A percentile compares a stretch with the other conserved stretches of the same genome.
These are phyloP conservation scores for Parnassius mnemosyne DNA, from an alignment of 2,888 invertebrate species.

Conservation along the genomic window DNA sequence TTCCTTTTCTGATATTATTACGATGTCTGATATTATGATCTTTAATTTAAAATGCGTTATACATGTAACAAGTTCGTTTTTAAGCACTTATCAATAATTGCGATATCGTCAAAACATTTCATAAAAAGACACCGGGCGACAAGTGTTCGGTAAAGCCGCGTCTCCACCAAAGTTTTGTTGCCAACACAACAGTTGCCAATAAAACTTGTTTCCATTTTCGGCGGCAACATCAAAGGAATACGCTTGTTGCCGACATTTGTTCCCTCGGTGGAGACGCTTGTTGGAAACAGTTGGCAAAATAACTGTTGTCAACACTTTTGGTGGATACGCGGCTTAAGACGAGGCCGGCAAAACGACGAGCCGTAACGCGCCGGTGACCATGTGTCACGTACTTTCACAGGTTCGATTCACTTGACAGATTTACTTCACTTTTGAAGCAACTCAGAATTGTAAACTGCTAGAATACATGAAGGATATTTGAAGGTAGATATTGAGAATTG, in stretches of 20 bases:
- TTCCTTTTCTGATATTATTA: too few relatives aligned
- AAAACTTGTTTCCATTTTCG: too few relatives aligned
- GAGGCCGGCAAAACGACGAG: not conserved
- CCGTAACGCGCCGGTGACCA: not conserved
- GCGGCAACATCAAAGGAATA: too few relatives aligned
- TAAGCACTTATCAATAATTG: constrained; percentile 4
- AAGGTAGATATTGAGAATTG: constrained; percentile 7
- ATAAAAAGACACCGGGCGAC: constrained; percentile 1
- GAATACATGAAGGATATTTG: constrained; percentile 12
- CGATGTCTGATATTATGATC: too few relatives aligned
- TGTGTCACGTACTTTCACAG: constrained; percentile 23
- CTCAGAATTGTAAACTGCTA: constrained; percentile 15
- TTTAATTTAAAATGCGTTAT: too few relatives aligned
- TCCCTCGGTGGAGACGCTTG: too few relatives aligned
- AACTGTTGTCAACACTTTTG: too few relatives aligned
- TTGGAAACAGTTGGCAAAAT: too few relatives aligned
- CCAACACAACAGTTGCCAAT: too few relatives aligned
- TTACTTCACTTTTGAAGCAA: constrained; percentile 12
- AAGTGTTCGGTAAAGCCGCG: constrained; percentile 14
- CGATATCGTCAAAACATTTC: constrained; percentile 1
- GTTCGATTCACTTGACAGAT: constrained; percentile 20
- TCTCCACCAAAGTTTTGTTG: too few relatives aligned
- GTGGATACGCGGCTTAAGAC: too few relatives aligned
- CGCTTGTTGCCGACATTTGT: too few relatives aligned
- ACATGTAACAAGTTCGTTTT: not conserved